Evolutionary conservation across 2,797 vertebrate genomes (phyloP).

Genomic region (Sebastes diaconus): DNA sequence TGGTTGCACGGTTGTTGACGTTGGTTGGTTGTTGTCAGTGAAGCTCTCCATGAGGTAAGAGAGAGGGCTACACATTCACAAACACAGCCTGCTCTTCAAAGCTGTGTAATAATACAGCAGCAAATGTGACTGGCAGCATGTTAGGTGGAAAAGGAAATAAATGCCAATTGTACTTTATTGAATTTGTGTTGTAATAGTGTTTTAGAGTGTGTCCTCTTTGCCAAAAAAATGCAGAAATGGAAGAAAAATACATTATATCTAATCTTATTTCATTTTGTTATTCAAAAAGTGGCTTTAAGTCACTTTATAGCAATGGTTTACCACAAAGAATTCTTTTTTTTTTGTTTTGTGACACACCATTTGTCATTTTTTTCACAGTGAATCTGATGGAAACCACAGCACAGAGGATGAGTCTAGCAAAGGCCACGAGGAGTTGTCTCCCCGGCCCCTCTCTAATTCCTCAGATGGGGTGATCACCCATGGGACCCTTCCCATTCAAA

Average conservation of each 20-base stretch:
- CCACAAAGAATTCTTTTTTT: neutral
- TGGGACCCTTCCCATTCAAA: constrained; percentile 77
- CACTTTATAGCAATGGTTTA: neutral
- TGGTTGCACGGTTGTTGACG: constrained; percentile 76
- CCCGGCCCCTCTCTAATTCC: constrained; percentile 89
- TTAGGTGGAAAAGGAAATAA: constrained; percentile 19
- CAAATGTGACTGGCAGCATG: constrained; percentile 45
- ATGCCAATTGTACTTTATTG: neutral
- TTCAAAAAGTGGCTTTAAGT: neutral
- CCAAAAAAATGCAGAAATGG: neutral
- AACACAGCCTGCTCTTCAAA: constrained; percentile 61
- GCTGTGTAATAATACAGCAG: constrained; percentile 49
- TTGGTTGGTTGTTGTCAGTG: constrained; percentile 68
- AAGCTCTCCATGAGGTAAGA: constrained; percentile 66
- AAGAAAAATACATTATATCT: neutral
- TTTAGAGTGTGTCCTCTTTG: neutral
- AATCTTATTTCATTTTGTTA: neutral
- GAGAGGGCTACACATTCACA: constrained; percentile 51
- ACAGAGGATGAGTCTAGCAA: constrained; percentile 98
- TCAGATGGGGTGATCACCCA: constrained; percentile 88
- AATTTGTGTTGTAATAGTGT: neutral
- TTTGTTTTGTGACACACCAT: constrained; percentile 6
- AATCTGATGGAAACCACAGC: constrained; percentile 83
- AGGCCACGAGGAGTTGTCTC: constrained; percentile 95
- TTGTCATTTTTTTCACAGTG: constrained; percentile 55